A percentile compares a stretch with the other conserved stretches of the same genome.
Evolutionary conservation across 2,797 vertebrate species (phyloP).

Genomic region (Gastrophryne carolinensis): DNA sequence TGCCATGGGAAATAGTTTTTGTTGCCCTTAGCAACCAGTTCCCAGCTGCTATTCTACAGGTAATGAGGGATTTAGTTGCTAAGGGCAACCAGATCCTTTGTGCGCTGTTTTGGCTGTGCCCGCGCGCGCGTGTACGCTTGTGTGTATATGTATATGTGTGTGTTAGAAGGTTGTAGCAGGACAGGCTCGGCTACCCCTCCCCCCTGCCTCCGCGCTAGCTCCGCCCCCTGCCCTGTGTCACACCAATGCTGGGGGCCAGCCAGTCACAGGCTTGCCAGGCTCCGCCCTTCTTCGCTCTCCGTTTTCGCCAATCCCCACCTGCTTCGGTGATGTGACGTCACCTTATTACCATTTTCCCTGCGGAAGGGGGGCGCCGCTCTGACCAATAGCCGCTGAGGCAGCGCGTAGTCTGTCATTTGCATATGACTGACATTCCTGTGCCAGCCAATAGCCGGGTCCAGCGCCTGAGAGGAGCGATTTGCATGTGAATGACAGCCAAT

Average conservation of each 20-base stretch:
- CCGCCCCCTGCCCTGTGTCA: slow-evolving; percentile 40
- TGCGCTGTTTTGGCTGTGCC: too few species aligned
- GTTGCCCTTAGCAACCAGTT: too few species aligned
- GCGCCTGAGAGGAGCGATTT: slow-evolving; percentile 32
- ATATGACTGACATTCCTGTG: slow-evolving; percentile 49
- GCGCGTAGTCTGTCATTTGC: slow-evolving; percentile 25
- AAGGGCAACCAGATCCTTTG: too few species aligned
- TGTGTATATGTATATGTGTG: too few species aligned
- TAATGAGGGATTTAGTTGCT: too few species aligned
- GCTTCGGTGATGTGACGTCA: not conserved
- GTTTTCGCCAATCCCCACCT: slow-evolving; percentile 2
- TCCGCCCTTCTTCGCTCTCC: not conserved
- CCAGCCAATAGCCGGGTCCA: slow-evolving; percentile 17
- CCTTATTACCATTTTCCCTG: slow-evolving; percentile 5
- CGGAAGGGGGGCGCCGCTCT: not conserved
- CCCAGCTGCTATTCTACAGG: too few species aligned
- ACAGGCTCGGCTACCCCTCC: slow-evolving; percentile 23
- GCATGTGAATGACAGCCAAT: slow-evolving; percentile 49
- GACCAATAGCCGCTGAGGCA: not conserved
- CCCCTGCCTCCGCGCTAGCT: not conserved
- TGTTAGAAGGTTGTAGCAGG: slow-evolving; percentile 47
- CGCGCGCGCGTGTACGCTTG: too few species aligned
- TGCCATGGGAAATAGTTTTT: too few species aligned
- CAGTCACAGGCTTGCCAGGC: slow-evolving; percentile 3
- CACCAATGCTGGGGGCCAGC: not conserved